Conservation (phyloP, 1,140 invertebrate species). For the Dreissena polymorpha region DNA sequence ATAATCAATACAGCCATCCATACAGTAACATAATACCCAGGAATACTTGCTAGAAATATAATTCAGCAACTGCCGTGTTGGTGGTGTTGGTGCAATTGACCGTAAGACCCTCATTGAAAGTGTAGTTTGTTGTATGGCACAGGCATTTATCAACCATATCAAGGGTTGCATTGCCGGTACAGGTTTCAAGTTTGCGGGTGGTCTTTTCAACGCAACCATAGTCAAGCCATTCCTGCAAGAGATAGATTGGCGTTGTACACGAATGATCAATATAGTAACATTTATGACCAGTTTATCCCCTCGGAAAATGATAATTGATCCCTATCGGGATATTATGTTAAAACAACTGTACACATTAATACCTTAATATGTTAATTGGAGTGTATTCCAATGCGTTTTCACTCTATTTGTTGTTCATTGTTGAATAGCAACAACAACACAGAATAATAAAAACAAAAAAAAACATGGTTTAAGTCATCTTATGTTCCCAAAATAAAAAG, state of each 20-base stretch:
- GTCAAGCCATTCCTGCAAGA: conserved; percentile 8
- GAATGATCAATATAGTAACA: neutral
- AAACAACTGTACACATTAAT: no score
- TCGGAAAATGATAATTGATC: neutral
- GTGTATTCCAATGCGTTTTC: neutral
- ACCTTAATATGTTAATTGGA: neutral
- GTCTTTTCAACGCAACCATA: conserved; percentile 17
- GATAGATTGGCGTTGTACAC: no score
- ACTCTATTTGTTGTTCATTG: neutral
- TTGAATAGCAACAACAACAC: no score
- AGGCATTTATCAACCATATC: no score
- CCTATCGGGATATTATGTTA: neutral
- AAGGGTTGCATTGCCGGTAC: neutral
- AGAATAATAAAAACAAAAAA: no score
- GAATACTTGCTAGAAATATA: conserved; percentile 29
- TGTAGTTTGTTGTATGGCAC: neutral
- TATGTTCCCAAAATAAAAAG: no score
- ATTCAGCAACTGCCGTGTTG: conserved; percentile 6
- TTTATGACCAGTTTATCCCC: no score
- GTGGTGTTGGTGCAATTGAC: conserved; percentile 21
- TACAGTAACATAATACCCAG: neutral
- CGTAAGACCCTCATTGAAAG: neutral
- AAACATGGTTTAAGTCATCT: no score
- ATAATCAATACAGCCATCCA: no score
- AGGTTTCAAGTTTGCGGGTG: neutral